phyloP scores from a whole-genome alignment of 92 coral and sea anemone species.

The Blastomussa wellsi region DNA sequence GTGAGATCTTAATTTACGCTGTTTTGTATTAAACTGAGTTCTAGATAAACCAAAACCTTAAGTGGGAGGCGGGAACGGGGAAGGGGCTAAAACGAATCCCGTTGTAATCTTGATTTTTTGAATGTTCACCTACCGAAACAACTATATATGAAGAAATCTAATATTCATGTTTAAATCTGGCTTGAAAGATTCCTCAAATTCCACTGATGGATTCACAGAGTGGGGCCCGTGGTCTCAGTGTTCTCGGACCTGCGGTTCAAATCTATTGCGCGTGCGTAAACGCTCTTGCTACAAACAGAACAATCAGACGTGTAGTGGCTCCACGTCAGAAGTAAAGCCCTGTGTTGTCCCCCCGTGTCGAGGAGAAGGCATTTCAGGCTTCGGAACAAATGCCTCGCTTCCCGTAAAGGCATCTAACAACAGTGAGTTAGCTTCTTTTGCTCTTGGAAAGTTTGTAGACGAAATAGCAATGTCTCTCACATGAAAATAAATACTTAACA shows the following conservation, averaged over 20 bases:
- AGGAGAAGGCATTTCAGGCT: background rate
- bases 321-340: conserved; percentile 37
- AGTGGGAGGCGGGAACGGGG: too few species aligned
- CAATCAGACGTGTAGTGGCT: conserved; percentile 60
- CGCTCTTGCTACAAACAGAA: conserved; percentile 69
- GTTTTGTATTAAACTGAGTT: background rate
- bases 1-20: conserved; percentile 4
- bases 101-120: too few species aligned
- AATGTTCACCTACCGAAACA: too few species aligned
- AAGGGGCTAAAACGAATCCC: too few species aligned
- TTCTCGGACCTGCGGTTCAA: conserved; percentile 62
- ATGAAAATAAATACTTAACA: too few species aligned
- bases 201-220: conserved; percentile 53
- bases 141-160: too few species aligned
- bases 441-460: background rate
- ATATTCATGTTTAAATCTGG: background rate
- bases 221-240: conserved; percentile 83
- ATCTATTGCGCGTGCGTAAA: conserved; percentile 61
- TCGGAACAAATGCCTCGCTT: background rate
- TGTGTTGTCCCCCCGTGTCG: conserved; percentile 52
- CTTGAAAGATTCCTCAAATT: background rate
- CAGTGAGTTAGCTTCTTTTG: conserved; percentile 21
- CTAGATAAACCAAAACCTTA: too few species aligned
- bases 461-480: background rate
- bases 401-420: background rate